Percentiles rank a stretch among this genome's conserved stretches.
Conservation (phyloP, 2,888 invertebrate species). For the Dolichomitus sp. region DNA sequence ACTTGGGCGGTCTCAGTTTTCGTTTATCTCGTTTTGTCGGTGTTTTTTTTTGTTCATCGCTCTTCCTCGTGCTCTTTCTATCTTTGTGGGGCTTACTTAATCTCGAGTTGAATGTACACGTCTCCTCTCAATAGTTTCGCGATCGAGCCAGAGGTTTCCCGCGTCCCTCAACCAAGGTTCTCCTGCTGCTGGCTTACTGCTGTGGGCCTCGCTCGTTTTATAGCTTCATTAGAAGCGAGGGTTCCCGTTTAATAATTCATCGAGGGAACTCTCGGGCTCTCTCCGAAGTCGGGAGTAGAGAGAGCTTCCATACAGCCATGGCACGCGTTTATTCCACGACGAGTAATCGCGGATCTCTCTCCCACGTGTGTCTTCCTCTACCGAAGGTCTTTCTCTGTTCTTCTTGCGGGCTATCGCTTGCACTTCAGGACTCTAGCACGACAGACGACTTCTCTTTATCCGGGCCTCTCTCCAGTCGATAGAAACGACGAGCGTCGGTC, state of each 20-base stretch:
- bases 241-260: slow-evolving; percentile 82
- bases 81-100: slow-evolving; percentile 28
- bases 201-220: slow-evolving; percentile 74
- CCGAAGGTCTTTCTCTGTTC: slow-evolving; percentile 38
- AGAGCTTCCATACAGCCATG: slow-evolving; percentile 53
- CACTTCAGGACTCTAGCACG: slow-evolving; percentile 59
- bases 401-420: slow-evolving; percentile 48
- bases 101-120: slow-evolving; percentile 25
- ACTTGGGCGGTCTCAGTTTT: slow-evolving; percentile 25
- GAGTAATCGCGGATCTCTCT: slow-evolving; percentile 71
- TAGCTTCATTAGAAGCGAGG: slow-evolving; percentile 80
- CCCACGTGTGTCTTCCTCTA: slow-evolving; percentile 55
- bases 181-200: slow-evolving; percentile 23
- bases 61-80: slow-evolving; percentile 28
- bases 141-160: slow-evolving; percentile 38
- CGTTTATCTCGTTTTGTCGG: slow-evolving; percentile 18
- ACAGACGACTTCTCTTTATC: slow-evolving; percentile 55
- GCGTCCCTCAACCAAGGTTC: slow-evolving; percentile 27
- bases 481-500: slow-evolving; percentile 51
- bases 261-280: slow-evolving; percentile 68
- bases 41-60: not conserved
- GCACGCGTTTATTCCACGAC: slow-evolving; percentile 69
- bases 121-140: slow-evolving; percentile 15
- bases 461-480: slow-evolving; percentile 38
- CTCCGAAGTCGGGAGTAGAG: slow-evolving; percentile 25